Percentiles rank a stretch among this genome's conserved stretches.
Evolutionary conservation across 2,888 invertebrate species (phyloP).

Genomic region (Galeopsomyia nigrocyanea): DNA sequence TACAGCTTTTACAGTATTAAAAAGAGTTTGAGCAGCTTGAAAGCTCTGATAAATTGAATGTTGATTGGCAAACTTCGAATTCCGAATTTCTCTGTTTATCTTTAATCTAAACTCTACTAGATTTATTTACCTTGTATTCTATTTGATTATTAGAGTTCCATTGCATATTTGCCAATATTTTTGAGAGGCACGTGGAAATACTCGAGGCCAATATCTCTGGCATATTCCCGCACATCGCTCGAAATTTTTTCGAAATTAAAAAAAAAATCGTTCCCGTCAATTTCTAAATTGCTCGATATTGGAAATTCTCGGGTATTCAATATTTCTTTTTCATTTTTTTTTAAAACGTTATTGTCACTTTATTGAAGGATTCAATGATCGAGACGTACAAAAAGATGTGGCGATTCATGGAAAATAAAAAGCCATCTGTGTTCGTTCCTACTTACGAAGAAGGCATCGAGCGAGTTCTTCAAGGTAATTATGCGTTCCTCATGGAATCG

Average conservation of each 20-base stretch:
- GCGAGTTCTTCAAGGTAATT: conserved; percentile 82
- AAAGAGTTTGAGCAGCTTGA: too few relatives aligned
- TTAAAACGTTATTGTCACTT: not conserved
- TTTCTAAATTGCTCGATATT: too few relatives aligned
- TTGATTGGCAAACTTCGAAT: too few relatives aligned
- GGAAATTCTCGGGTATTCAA: too few relatives aligned
- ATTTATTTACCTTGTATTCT: too few relatives aligned
- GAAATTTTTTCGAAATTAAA: not conserved
- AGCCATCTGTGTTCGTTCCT: conserved; percentile 79
- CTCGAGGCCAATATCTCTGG: too few relatives aligned
- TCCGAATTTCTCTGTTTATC: too few relatives aligned
- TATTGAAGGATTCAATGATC: conserved; percentile 80
- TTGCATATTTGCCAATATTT: not conserved
- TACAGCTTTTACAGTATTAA: too few relatives aligned
- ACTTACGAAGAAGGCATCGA: conserved; percentile 85
- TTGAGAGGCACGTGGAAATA: not conserved
- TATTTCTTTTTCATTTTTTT: not conserved
- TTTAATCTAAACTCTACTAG: too few relatives aligned
- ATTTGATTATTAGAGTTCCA: not conserved
- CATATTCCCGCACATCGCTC: not conserved
- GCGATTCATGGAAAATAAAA: conserved; percentile 83
- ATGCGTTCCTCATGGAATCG: conserved; percentile 92
- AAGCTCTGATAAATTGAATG: too few relatives aligned
- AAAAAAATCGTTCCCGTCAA: not conserved
- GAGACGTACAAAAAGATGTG: conserved; percentile 87